phyloP scores from a whole-genome alignment of 2,113 vertebrate genomes.

The Octodon degus region DNA sequence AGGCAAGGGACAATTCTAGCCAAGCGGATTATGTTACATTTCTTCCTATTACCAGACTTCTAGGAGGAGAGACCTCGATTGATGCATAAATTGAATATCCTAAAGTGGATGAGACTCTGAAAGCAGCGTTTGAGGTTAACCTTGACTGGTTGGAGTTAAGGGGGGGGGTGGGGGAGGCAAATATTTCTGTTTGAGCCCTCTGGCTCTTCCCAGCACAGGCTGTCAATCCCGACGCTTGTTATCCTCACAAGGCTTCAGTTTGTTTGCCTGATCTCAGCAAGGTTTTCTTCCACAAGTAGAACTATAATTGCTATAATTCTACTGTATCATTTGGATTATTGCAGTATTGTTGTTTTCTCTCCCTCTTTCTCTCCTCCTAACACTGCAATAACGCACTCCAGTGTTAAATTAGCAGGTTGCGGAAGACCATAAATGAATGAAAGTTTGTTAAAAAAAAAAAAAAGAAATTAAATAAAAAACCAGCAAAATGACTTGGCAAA shows the following conservation, averaged over 20 bases:
- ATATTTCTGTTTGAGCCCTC: conserved; percentile 86
- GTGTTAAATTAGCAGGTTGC: conserved; percentile 89
- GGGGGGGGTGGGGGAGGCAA: conserved; percentile 74
- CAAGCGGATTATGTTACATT: conserved; percentile 67
- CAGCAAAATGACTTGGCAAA: conserved; percentile 85
- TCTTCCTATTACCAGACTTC: conserved; percentile 53
- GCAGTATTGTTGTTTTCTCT: conserved; percentile 90
- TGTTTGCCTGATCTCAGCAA: conserved; percentile 90
- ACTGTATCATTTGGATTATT: conserved; percentile 91
- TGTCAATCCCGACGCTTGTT: conserved; percentile 86
- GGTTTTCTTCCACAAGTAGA: conserved; percentile 89
- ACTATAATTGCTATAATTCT: conserved; percentile 91
- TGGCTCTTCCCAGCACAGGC: conserved; percentile 86
- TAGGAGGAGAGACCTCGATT: conserved; percentile 58
- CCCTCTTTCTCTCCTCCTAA: conserved; percentile 86
- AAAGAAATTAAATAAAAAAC: conserved; percentile 83
- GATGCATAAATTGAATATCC: conserved; percentile 60
- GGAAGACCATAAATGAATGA: conserved; percentile 87
- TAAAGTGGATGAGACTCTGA: conserved; percentile 65
- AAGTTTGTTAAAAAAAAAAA: conserved; percentile 87
- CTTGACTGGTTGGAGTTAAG: conserved; percentile 83
- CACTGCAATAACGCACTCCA: conserved; percentile 88
- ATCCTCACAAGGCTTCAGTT: conserved; percentile 86
- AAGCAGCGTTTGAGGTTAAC: conserved; percentile 82
- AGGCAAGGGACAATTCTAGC: conserved; percentile 50